phyloP scores from a whole-genome alignment of 2,888 invertebrate species.

The Polymixis lichenea region DNA sequence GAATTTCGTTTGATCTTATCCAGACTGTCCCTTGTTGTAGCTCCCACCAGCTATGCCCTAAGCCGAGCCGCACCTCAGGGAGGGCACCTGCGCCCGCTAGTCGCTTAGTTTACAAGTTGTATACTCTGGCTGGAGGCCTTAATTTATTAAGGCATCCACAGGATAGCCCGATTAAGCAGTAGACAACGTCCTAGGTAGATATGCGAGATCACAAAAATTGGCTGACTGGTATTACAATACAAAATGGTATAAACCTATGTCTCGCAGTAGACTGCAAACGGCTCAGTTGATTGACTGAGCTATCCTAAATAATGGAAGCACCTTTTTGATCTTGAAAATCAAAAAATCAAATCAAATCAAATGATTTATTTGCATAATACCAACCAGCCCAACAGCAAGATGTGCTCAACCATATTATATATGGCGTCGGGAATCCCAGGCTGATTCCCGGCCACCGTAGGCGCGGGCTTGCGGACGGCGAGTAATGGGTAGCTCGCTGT shows the following conservation, averaged over 20 bases:
- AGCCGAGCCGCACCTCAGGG: background rate
- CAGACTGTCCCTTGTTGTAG: no score
- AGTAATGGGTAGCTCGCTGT: no score
- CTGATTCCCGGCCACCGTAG: no score
- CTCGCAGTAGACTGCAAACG: background rate
- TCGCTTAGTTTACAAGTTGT: background rate
- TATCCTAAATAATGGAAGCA: background rate
- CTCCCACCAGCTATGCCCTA: no score
- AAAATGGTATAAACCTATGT: background rate
- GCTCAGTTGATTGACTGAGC: background rate
- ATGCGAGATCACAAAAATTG: no score
- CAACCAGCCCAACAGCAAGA: background rate
- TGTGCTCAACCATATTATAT: background rate
- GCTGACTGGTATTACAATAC: background rate
- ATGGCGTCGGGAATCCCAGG: no score
- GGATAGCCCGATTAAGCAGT: background rate
- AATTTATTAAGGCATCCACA: background rate
- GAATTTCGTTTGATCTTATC: background rate
- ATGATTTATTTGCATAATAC: no score
- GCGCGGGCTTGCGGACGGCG: no score
- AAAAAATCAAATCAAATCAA: no score
- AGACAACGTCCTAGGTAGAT: no score
- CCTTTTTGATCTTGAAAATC: background rate
- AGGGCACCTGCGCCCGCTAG: background rate
- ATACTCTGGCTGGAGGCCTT: background rate